phyloP scores from a whole-genome alignment of 2,113 vertebrate species.

The Leuciscus idus region DNA sequence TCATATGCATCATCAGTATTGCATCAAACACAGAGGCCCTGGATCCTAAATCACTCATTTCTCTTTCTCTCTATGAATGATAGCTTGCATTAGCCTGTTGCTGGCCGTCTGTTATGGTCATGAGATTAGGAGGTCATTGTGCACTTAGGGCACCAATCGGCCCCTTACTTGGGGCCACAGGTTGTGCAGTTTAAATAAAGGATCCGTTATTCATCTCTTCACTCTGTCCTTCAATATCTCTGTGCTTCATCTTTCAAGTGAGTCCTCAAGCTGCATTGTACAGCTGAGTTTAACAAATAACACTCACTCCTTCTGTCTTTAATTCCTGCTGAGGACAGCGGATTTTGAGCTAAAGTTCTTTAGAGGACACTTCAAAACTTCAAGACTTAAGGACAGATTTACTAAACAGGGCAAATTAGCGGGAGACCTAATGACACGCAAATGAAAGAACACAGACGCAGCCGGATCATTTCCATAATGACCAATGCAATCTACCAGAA shows the following conservation, averaged over 20 bases:
- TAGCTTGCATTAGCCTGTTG: neutral
- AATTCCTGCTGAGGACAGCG: neutral
- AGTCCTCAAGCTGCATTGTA: neutral
- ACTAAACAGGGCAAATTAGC: too few species aligned
- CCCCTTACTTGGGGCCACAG: neutral
- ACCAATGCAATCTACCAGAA: too few species aligned
- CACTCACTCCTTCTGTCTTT: neutral
- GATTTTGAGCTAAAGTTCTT: constrained; percentile 10
- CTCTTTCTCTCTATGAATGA: constrained; percentile 22
- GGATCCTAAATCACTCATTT: constrained; percentile 37
- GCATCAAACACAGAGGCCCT: constrained; percentile 9
- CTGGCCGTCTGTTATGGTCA: neutral
- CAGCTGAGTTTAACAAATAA: neutral
- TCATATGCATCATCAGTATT: constrained; percentile 40
- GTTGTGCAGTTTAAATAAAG: neutral
- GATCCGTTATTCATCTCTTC: constrained; percentile 1
- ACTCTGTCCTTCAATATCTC: neutral
- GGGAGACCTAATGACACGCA: too few species aligned
- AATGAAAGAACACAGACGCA: too few species aligned
- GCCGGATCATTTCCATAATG: too few species aligned
- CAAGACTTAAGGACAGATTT: too few species aligned
- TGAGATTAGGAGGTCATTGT: neutral
- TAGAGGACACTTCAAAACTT: neutral
- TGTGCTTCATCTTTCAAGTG: neutral
- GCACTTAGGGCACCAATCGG: neutral